Evolutionary conservation across 2,888 invertebrate species (phyloP), one percentile per base, ranked within the genome.

Genomic region (Torymus aiolomorphi): DNA sequence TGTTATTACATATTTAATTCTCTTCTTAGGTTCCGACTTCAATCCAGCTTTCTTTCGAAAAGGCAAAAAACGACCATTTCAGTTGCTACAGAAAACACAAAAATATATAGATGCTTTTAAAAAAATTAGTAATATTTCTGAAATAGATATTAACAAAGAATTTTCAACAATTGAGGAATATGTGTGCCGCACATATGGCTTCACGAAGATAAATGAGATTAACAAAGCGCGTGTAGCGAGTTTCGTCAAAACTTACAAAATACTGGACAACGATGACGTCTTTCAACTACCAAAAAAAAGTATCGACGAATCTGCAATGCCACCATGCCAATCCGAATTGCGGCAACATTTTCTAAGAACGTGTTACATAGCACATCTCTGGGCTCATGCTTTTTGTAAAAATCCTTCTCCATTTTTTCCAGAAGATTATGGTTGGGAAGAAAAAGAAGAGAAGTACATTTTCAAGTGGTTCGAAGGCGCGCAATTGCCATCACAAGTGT

Each of bases 241-340:
- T 56, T 11, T 56, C 14, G 12, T 56, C 3, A 56, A 56, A 56
- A 56, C 56, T 3, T 56, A 56, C 14, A 56, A 56, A 56, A 56
- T 56, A 56, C 3, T 56, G n/a, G n/a, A n/a, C 14, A 56, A 56
- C 14, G 56, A 56, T 13, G 56, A 56, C 56, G n/a, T 56, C n/a
- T 11, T 56, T 56, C 5, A 56, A 56, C n/a, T 56, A n/a, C 56
- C 56, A 56, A 56, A 56, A n/a, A 56, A 56, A 56, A 56, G n/a
- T 56, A 56, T 56, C n/a, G 56, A 56, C n/a, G 56, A n/a, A 56
- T 56, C 56, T 11, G 56, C 56, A n/a, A 14, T 56, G n/a, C 56
- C 56, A n/a, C 56, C n/a, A 13, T 56, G 56, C n/a, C 14, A 56
- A n/a, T 56, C 56, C n/a, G 56, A 56, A 56, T 3, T 56, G 14